Conservation (phyloP, 1,140 invertebrate genomes). For the Lepidostoma basale region DNA sequence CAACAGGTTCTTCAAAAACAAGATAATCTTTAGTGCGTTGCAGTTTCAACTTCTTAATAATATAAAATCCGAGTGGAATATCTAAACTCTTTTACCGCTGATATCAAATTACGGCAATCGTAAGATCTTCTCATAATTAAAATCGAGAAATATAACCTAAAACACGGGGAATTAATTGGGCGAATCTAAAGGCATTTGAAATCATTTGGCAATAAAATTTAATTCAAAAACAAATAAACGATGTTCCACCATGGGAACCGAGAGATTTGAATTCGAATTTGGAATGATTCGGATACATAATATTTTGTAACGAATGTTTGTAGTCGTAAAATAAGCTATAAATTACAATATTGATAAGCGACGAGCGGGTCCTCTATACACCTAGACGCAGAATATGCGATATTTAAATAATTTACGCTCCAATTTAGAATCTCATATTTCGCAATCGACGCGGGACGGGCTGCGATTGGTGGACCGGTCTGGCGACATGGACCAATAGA, state of each 20-base stretch:
- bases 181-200: neutral
- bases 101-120: conserved; percentile 21
- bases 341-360: conserved; percentile 8
- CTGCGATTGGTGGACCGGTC: conserved; percentile 27
- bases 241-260: conserved; percentile 3
- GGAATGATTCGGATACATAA: conserved; percentile 19
- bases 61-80: too few relatives aligned
- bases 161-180: conserved; percentile 11
- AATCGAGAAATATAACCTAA: neutral
- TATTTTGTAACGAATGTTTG: conserved; percentile 16
- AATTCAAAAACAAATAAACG: conserved; percentile 17
- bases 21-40: too few relatives aligned
- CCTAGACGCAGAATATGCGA: neutral
- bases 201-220: conserved; percentile 19
- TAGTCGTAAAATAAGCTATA: conserved; percentile 16
- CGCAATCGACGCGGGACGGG: conserved; percentile 23
- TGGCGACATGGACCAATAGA: conserved; percentile 28
- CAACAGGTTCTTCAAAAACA: too few relatives aligned
- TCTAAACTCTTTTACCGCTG: neutral
- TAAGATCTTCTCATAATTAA: conserved; percentile 18
- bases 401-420: conserved; percentile 32
- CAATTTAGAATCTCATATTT: conserved; percentile 36
- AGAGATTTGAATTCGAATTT: conserved; percentile 24
- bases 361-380: neutral
- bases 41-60: neutral